phyloP scores from a whole-genome alignment of 2,113 vertebrate genomes.

The Trinectes maculatus region DNA sequence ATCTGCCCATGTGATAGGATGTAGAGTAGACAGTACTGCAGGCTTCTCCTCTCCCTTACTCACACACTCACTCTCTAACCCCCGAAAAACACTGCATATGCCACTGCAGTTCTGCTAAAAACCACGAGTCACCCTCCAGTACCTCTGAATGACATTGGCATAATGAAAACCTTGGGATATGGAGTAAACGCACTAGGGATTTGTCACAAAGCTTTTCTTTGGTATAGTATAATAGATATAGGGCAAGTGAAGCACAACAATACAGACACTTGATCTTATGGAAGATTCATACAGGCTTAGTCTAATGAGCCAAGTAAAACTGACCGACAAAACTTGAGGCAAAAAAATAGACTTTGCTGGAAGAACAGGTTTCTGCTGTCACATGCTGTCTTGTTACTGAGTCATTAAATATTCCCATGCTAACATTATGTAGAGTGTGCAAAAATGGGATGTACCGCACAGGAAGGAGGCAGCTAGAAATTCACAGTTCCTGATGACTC shows the following conservation, averaged over 20 bases:
- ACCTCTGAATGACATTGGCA: constrained; percentile 66
- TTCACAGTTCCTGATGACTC: constrained; percentile 60
- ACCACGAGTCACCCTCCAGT: constrained; percentile 65
- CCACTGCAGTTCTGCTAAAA: constrained; percentile 69
- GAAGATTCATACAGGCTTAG: constrained; percentile 73
- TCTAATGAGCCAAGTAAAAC: constrained; percentile 50
- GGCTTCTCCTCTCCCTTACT: constrained; percentile 59
- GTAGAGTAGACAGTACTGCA: constrained; percentile 73
- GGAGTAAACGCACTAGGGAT: constrained; percentile 58
- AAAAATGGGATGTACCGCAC: constrained; percentile 24
- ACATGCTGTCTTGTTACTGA: constrained; percentile 33
- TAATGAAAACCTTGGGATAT: constrained; percentile 70
- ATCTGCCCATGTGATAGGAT: constrained; percentile 78
- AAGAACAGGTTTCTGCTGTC: constrained; percentile 52
- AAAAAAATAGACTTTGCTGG: constrained; percentile 36
- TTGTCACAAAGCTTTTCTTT: constrained; percentile 69
- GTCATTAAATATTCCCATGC: constrained; percentile 33
- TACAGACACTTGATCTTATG: constrained; percentile 63
- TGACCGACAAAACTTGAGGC: constrained; percentile 40
- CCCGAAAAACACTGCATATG: constrained; percentile 67
- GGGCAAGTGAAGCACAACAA: constrained; percentile 61
- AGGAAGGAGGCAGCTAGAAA: constrained; percentile 19
- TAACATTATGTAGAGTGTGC: constrained; percentile 16
- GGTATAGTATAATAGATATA: constrained; percentile 62
- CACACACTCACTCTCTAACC: constrained; percentile 32